These are phyloP conservation scores for Orthosia gothica DNA, from an alignment of 2,888 invertebrate genomes.

Conservation along the genomic window DNA sequence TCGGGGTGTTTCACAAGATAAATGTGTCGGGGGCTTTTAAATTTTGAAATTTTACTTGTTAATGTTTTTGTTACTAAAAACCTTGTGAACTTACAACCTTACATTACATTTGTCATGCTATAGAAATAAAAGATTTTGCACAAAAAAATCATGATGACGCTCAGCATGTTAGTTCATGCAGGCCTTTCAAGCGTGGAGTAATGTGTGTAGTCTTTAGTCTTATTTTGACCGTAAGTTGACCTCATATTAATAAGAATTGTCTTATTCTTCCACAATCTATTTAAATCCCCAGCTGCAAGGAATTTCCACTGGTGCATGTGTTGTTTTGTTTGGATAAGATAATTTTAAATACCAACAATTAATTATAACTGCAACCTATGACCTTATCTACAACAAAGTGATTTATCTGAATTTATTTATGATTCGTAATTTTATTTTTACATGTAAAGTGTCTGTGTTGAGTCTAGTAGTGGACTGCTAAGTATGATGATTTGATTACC, in stretches of 20 bases:
- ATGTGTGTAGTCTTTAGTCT: not conserved
- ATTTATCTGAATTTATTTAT: not conserved
- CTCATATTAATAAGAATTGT: not conserved
- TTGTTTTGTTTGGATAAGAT: slow-evolving; percentile 11
- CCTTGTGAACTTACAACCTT: too few relatives aligned
- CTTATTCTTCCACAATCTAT: not conserved
- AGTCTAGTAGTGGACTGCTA: not conserved
- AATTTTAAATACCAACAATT: not conserved
- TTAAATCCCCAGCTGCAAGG: not conserved
- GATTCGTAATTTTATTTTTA: not conserved
- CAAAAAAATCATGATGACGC: not conserved
- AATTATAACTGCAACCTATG: slow-evolving; percentile 6
- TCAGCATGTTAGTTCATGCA: not conserved
- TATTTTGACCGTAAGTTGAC: not conserved
- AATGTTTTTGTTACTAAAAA: too few relatives aligned
- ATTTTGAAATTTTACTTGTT: too few relatives aligned
- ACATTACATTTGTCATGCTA: too few relatives aligned
- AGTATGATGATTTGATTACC: too few relatives aligned
- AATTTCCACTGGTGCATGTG: not conserved
- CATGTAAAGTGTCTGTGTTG: not conserved
- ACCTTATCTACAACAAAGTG: not conserved
- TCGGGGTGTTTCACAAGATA: too few relatives aligned
- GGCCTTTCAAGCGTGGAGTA: not conserved
- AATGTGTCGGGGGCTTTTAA: too few relatives aligned
- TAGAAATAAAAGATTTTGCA: too few relatives aligned